A percentile compares a stretch with the other conserved stretches of the same genome.
Evolutionary conservation across 1,140 invertebrate species (phyloP).

Genomic region (Philaenus spumarius): DNA sequence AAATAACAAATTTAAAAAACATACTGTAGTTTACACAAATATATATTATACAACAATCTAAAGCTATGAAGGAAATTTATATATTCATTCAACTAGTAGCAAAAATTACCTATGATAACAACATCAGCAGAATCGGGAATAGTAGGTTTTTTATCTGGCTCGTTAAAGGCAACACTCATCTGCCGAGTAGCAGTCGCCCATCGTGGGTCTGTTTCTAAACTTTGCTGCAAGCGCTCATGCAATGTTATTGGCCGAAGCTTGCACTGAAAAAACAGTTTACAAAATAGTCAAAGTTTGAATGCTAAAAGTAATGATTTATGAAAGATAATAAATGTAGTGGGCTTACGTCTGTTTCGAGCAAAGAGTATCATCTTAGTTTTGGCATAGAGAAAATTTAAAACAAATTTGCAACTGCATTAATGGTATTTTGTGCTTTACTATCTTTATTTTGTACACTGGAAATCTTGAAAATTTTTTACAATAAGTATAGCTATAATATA

Average conservation of each 20-base stretch:
- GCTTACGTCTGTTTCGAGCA: too few relatives aligned
- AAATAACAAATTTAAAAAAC: constrained; percentile 6
- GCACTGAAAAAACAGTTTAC: background rate
- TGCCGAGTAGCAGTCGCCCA: background rate
- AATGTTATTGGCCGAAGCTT: background rate
- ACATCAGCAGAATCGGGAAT: constrained; percentile 30
- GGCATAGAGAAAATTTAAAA: too few relatives aligned
- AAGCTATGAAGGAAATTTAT: background rate
- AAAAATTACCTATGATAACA: constrained; percentile 29
- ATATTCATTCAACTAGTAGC: too few relatives aligned
- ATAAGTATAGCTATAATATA: too few relatives aligned
- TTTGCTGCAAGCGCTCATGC: background rate
- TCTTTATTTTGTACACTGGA: too few relatives aligned
- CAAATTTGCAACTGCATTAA: too few relatives aligned
- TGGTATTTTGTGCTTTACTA: too few relatives aligned
- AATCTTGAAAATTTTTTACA: too few relatives aligned
- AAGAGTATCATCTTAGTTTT: too few relatives aligned
- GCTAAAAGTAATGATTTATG: too few relatives aligned
- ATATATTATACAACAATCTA: background rate
- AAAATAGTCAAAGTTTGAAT: too few relatives aligned
- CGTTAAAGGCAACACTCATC: background rate
- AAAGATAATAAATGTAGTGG: too few relatives aligned
- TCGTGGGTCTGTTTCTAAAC: background rate
- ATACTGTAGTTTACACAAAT: background rate
- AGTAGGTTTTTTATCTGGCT: background rate